A percentile compares a stretch with the other conserved stretches of the same genome.
Evolutionary conservation across 1,140 invertebrate species (phyloP).

Genomic region (Dermatophagoides farinae): DNA sequence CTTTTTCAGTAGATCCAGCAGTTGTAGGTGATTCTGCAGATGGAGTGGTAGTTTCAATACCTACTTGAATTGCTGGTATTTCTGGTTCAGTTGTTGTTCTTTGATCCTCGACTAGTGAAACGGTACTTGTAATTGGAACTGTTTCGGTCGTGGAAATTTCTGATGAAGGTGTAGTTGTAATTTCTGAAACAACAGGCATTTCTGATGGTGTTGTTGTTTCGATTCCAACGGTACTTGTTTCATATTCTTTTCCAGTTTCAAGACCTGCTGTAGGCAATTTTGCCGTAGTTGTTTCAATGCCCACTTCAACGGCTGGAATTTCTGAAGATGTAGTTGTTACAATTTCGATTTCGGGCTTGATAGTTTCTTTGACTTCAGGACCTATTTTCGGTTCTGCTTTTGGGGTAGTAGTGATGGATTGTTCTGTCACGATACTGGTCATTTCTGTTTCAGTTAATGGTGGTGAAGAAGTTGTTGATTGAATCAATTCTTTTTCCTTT

Average conservation of each 20-base stretch:
- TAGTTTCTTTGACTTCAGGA: neutral
- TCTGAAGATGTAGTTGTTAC: too few species aligned
- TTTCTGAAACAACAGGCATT: too few species aligned
- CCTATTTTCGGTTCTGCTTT: neutral
- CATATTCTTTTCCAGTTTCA: neutral
- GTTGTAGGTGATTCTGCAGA: neutral
- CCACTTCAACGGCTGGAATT: neutral
- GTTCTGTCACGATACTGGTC: neutral
- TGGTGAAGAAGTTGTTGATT: neutral
- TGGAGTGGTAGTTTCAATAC: neutral
- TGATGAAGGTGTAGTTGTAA: too few species aligned
- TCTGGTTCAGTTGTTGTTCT: too few species aligned
- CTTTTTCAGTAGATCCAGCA: neutral
- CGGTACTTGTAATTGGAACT: neutral
- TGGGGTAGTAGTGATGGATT: neutral
- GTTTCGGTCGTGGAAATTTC: too few species aligned
- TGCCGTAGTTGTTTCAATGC: neutral
- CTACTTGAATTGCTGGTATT: too few species aligned
- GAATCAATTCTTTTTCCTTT: neutral
- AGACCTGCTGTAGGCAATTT: conserved; percentile 7
- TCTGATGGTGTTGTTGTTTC: neutral
- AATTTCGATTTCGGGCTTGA: neutral
- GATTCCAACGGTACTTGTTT: neutral
- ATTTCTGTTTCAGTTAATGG: neutral
- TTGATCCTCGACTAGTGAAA: neutral